Conservation (phyloP, 2,888 invertebrate species). For the Polydrusus pterygomalis region DNA sequence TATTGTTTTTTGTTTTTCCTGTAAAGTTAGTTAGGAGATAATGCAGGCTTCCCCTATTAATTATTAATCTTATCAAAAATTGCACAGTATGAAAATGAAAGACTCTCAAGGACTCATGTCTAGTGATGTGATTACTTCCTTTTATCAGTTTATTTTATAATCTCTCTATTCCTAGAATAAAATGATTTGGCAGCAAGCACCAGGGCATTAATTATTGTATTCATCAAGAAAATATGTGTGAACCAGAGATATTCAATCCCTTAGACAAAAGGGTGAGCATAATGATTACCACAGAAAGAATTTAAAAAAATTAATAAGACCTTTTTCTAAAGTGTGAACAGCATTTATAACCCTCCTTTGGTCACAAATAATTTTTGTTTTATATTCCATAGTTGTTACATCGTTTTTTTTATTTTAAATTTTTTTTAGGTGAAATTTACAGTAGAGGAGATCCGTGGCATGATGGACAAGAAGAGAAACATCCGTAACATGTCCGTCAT, state of each 20-base stretch:
- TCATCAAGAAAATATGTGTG: not conserved
- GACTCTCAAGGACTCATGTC: no score
- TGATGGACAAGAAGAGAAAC: conserved; percentile 99
- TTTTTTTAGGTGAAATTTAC: conserved; percentile 97
- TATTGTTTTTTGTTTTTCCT: no score
- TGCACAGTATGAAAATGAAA: conserved; percentile 72
- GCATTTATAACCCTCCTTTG: not conserved
- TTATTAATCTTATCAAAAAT: no score
- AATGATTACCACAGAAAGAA: not conserved
- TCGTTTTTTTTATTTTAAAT: conserved; percentile 5
- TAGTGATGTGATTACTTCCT: conserved; percentile 27
- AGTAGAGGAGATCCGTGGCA: conserved; percentile 98
- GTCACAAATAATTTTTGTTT: not conserved
- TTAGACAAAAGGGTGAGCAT: conserved; percentile 38
- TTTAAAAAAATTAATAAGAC: conserved; percentile 12
- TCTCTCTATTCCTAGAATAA: not conserved
- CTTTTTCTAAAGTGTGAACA: not conserved
- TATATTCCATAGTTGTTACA: not conserved
- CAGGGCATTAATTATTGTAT: not conserved
- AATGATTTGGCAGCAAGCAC: not conserved
- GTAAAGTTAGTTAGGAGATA: no score
- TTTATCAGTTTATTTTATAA: not conserved
- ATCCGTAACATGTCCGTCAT: conserved; percentile 99
- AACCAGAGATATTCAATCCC: no score
- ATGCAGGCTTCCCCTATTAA: no score